Percentiles rank a stretch among this genome's conserved stretches.
Conservation (phyloP, 2,113 vertebrate species). For the Cyanoderma ruficeps region DNA sequence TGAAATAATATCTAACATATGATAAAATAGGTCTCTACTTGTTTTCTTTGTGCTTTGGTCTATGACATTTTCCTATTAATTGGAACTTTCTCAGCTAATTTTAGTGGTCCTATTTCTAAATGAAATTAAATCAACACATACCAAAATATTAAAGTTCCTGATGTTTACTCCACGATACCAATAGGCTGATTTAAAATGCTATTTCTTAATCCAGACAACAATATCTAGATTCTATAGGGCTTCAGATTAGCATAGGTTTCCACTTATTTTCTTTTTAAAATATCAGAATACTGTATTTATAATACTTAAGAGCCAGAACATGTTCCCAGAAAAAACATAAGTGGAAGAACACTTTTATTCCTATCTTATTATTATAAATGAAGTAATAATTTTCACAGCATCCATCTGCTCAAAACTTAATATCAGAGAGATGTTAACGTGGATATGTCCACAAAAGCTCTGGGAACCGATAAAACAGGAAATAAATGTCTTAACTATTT, state of each 20-base stretch:
- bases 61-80: background rate
- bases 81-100: background rate
- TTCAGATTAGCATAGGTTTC: background rate
- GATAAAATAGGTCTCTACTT: background rate
- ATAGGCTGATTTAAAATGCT: background rate
- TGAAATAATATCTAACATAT: background rate
- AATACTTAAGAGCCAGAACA: background rate
- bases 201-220: background rate
- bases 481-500: slow-evolving; percentile 50
- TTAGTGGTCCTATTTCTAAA: background rate
- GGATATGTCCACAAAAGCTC: slow-evolving; percentile 31
- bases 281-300: background rate
- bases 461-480: slow-evolving; percentile 13
- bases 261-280: background rate
- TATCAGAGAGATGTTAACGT: slow-evolving; percentile 14
- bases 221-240: background rate
- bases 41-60: background rate
- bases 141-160: background rate
- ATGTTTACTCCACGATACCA: background rate
- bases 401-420: slow-evolving; percentile 48
- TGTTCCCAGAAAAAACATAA: background rate
- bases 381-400: slow-evolving; percentile 49
- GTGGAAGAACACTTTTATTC: slow-evolving; percentile 16
- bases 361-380: slow-evolving; percentile 25
- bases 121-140: background rate